Evolutionary conservation across 2,113 vertebrate species (phyloP).

Genomic region (Planiliza haematocheilus): DNA sequence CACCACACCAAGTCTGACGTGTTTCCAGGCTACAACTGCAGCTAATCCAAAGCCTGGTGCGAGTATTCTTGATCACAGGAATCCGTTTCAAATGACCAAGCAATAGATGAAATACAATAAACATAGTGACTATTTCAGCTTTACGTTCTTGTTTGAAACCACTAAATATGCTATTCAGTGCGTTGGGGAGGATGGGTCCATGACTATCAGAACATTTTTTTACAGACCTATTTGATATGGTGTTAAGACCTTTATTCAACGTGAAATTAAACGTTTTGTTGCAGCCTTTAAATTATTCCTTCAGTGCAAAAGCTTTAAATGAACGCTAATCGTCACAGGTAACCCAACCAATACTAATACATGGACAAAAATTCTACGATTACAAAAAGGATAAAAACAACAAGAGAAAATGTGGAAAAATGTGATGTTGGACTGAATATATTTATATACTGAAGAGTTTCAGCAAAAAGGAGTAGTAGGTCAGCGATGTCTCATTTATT

Average conservation of each 20-base stretch:
- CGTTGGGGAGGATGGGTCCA: neutral
- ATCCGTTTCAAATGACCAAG: slow-evolving; percentile 45
- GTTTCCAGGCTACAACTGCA: slow-evolving; percentile 50
- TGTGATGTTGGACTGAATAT: slow-evolving; percentile 4
- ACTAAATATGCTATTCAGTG: slow-evolving; percentile 4
- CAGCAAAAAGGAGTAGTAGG: slow-evolving; percentile 15
- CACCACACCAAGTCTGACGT: slow-evolving; percentile 22
- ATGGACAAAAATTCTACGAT: slow-evolving; percentile 6
- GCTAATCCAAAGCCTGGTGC: slow-evolving; percentile 32
- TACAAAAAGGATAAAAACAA: slow-evolving; percentile 18
- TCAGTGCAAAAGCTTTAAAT: slow-evolving; percentile 11
- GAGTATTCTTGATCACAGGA: slow-evolving; percentile 58
- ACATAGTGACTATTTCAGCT: slow-evolving; percentile 3
- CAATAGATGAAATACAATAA: slow-evolving; percentile 10
- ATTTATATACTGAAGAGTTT: slow-evolving; percentile 6
- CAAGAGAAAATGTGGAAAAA: neutral
- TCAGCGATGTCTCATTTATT: slow-evolving; percentile 17
- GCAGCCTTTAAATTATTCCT: neutral
- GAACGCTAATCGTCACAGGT: neutral
- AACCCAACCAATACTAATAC: slow-evolving; percentile 21
- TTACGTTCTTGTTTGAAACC: slow-evolving; percentile 7
- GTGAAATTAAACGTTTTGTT: neutral
- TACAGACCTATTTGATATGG: slow-evolving; percentile 13
- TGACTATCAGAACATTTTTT: neutral
- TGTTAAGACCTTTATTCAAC: slow-evolving; percentile 14